A percentile compares a stretch with the other conserved stretches of the same genome.
These are phyloP conservation scores for Romanomermis culicivorax DNA, from an alignment of 2,888 invertebrate species.

Conservation along the genomic window DNA sequence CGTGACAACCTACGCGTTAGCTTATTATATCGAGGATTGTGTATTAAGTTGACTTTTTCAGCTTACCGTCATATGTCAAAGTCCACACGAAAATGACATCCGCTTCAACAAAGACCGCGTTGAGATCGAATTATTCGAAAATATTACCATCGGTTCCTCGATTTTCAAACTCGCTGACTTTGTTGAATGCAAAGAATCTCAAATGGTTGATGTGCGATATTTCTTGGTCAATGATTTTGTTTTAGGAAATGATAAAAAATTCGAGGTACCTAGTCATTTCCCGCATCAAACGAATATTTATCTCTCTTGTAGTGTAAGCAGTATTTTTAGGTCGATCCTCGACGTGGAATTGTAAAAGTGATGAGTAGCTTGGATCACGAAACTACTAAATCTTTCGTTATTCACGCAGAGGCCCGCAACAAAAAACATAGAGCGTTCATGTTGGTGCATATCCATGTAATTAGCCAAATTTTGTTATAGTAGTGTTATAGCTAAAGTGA, in stretches of 20 bases:
- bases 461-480: neutral
- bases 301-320: no score
- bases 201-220: neutral
- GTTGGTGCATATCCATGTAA: constrained; percentile 1
- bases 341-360: constrained; percentile 65
- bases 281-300: no score
- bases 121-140: neutral
- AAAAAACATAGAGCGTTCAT: neutral
- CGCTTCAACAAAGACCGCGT: neutral
- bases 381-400: constrained; percentile 22
- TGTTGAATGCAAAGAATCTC: no score
- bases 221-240: neutral
- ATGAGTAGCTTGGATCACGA: constrained; percentile 61
- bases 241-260: neutral
- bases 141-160: neutral
- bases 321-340: constrained; percentile 43
- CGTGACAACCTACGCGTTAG: no score
- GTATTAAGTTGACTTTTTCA: neutral
- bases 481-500: neutral
- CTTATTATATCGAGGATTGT: neutral
- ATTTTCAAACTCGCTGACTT: neutral
- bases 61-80: neutral
- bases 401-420: constrained; percentile 8
- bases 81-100: neutral
- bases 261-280: no score